These are phyloP conservation scores for Poecilia gillii DNA, from an alignment of 2,797 vertebrate species.

Conservation along the genomic window DNA sequence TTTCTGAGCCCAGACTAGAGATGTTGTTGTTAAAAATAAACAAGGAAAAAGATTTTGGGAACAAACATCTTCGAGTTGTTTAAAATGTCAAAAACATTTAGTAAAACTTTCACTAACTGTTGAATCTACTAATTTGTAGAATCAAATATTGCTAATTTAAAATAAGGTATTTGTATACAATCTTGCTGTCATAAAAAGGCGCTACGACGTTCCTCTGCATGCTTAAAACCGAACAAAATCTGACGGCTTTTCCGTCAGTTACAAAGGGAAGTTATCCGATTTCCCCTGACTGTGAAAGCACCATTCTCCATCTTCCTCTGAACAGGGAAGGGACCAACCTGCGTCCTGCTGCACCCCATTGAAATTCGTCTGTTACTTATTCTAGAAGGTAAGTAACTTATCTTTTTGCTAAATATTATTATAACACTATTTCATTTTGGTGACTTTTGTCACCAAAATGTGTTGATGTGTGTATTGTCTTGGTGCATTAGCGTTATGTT, in stretches of 20 bases:
- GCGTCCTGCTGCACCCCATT: constrained; percentile 12
- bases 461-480: not conserved
- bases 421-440: not conserved
- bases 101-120: not conserved
- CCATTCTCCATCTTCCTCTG: constrained; percentile 74
- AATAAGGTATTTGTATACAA: not conserved
- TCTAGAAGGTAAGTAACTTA: constrained; percentile 33
- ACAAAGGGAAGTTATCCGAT: constrained; percentile 7
- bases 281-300: constrained; percentile 28
- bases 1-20: not conserved
- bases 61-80: not conserved
- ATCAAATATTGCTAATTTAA: not conserved
- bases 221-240: not conserved
- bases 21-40: not conserved
- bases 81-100: not conserved
- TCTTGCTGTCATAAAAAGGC: not conserved
- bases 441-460: not conserved
- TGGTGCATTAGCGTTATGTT: constrained; percentile 10
- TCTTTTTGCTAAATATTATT: not conserved
- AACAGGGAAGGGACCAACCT: constrained; percentile 47
- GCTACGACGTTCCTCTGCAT: not conserved
- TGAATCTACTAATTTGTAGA: not conserved
- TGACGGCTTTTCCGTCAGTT: not conserved
- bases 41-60: not conserved
- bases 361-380: not conserved